Base-by-base conservation (phyloP, 2,797 vertebrate genomes). In the Xenops minutus region DNA sequence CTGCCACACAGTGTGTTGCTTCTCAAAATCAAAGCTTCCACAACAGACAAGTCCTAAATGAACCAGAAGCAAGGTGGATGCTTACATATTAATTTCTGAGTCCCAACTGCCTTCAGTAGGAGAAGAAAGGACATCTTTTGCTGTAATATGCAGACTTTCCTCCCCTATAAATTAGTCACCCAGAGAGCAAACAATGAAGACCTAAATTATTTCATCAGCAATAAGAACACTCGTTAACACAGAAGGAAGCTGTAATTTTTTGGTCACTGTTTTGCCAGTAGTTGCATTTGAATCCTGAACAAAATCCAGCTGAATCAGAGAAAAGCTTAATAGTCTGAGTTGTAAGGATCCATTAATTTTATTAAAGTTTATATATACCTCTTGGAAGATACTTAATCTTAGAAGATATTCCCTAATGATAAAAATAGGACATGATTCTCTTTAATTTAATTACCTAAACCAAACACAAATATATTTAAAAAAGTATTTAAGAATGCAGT, bases 201-300 rank as follows among this genome's bases (percentile, higher is more conserved):
- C 73, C 39, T 89, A 73, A 88, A 92, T 96, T 75, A 88, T 75
- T 97, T 89, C 91, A 96, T 54, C 93, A 64, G 49, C 44, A 67
- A 48, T 52, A 87, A 71, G 92, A 95, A 95, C 15, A 32, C 75
- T 73, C 8, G 3, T 68, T 95, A 94, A 69, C 63, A 92, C 34
- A 58, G 85, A 82, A 94, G 34, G 77, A 95, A 91, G 76, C 39
- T 79, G 44, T 46, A 66, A 73, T 6, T 59, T 86, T 68, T 30
- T 48, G 32, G 61, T 91, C 66, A 80, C 76, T 77, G 80, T 43
- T 92, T 89, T 44, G 32, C 46, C 77, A 72, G 29, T 46, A 76
- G 66, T 22, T 43, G 44, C 12, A 58, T 76, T 71, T 71, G 17
- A 92, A 91, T 56, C 49, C 34, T n/a, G 37, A 91, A 89, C 29